Base-by-base conservation (phyloP, 2,888 invertebrate genomes). In the Pyrrhosoma nymphula region DNA sequence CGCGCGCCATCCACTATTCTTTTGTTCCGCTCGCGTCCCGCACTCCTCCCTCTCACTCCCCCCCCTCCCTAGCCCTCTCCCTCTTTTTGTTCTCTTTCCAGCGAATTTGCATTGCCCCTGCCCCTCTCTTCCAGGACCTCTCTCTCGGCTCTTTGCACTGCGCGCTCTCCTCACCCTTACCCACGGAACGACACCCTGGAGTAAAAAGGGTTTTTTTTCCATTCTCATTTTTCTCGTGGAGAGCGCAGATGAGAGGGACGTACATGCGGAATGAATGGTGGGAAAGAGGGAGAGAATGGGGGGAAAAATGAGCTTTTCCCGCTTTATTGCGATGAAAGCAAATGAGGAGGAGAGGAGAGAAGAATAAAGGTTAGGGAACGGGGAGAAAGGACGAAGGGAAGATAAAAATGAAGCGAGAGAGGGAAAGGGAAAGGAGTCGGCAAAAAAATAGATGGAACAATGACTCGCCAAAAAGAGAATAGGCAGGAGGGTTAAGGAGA, bases 141-240 rank as follows among this genome's bases (percentile, higher is more conserved):
- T 35, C 82, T 35, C 35, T n/a, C 69, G n/a, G 26, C 35, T 26
- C 18, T 82, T 82, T 35, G 82, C 16, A 35, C 82, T 26, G 35
- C 16, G 10, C 69, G 16, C 82, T 35, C 82, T 35, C 82, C 82
- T 82, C 82, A 35, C 82, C 26, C 35, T 35, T 82, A 3, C n/a
- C 35, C 82, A 20, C 82, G 35, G 82, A 82, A 82, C 82, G 82
- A 82, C 82, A 82, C 82, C 82, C 82, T 82, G 82, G 82, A 82
- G 82, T 35, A 82, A 82, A 82, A 82, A 35, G 82, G 82, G 82
- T 10, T 35, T 30, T 35, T 82, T 82, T 82, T 35, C 82, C 82
- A 82, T 82, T 82, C 35, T 82, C 82, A 82, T 82, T 82, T 82
- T 82, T 82, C 82, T 89, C n/a, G 47, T 55, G 55, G 89, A 88